phyloP scores from a whole-genome alignment of 2,113 vertebrate genomes.

The Sakesphorus luctuosus region DNA sequence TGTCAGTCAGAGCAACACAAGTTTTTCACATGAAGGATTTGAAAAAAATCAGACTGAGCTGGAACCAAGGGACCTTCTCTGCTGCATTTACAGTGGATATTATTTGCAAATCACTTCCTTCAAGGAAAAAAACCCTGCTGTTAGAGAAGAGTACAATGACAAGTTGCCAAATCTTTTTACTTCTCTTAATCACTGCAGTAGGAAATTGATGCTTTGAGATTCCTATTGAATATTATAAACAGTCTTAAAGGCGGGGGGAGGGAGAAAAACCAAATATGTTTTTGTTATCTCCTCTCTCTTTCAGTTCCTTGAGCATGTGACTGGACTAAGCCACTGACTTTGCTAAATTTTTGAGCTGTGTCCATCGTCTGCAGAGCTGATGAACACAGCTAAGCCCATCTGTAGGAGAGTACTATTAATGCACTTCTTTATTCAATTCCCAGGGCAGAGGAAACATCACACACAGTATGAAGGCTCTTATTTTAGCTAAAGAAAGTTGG shows the following conservation, averaged over 20 bases:
- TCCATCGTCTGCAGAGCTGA: neutral
- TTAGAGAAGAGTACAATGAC: neutral
- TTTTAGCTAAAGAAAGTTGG: neutral
- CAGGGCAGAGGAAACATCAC: neutral
- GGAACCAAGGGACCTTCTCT: neutral
- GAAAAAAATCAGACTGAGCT: slow-evolving; percentile 7
- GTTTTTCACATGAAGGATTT: neutral
- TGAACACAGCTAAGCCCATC: neutral
- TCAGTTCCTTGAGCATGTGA: neutral
- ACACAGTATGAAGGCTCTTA: neutral
- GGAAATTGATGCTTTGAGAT: neutral
- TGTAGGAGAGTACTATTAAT: accelerated
- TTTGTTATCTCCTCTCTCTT: neutral
- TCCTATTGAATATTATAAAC: neutral
- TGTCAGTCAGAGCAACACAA: slow-evolving; percentile 28
- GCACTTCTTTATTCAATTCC: neutral
- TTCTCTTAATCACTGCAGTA: neutral
- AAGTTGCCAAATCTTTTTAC: neutral
- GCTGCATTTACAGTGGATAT: neutral
- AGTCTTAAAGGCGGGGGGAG: neutral
- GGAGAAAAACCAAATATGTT: neutral
- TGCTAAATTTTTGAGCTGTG: neutral
- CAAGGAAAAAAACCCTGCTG: neutral
- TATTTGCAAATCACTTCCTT: slow-evolving; percentile 3
- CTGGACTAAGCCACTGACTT: neutral